Base-by-base conservation (phyloP, 1,140 invertebrate species). In the Wiebesia pumilae region DNA sequence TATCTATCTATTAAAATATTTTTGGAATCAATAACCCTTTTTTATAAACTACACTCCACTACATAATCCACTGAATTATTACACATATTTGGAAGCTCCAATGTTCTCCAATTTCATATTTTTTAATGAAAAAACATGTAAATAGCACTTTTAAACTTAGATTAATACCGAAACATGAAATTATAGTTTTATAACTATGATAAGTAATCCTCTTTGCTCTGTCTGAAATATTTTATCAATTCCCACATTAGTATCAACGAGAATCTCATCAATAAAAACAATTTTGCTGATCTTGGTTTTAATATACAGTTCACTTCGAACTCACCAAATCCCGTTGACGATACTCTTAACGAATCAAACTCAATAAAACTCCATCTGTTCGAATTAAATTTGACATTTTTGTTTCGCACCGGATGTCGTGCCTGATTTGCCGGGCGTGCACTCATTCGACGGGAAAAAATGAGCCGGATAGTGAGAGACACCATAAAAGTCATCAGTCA, bases 341-440 rank as follows among this genome's bases (percentile, higher is more conserved):
- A 75, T 75, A 9, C 43, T 35, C n/a, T 79, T 67, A 79, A 84
- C 75, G 75, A 84, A 78, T 62, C 62, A 43, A 84, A 65, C 71
- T 65, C 69, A 27, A 54, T 33, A 82, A 71, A 73, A 30, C 67
- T 35, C 12, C 21, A 0, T 69, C 80, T 38, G 40, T 47, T 30
- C 51, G 40, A 86, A 85, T 86, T 86, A 47, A 86, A 86, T 86
- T 81, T 86, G 80, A 40, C 38, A 82, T 86, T 77, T 82, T 86
- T 86, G 79, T 86, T 77, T 85, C 84, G 67, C 67, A 35, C 12
- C n/a, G 75, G 35, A 77, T 54, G 83, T 69, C 81, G 38, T 3
- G 16, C 19, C 65, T 30, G 43, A 69, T 71, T 82, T 51, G 7
- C 47, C 65, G n/a, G 7, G 14, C 35, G 27, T 24, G 54, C 58